Conservation (phyloP, 92 coral and sea anemone genomes). For the Chrysogorgia sp. region DNA sequence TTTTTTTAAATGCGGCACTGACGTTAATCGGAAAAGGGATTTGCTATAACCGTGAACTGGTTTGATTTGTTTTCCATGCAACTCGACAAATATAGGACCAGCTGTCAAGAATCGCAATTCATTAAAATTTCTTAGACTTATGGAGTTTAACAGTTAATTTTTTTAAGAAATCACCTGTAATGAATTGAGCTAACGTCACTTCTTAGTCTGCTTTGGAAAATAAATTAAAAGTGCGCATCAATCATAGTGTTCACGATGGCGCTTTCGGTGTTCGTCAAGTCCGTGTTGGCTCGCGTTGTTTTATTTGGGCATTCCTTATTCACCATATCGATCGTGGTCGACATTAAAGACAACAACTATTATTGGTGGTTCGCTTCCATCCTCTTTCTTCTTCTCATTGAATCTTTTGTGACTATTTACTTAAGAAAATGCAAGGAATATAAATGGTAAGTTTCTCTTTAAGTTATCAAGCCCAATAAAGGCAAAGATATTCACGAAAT, state of each 20-base stretch:
- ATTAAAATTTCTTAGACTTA: slow-evolving; percentile 37
- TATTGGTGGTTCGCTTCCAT: slow-evolving; percentile 79
- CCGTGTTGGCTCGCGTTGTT: slow-evolving; percentile 76
- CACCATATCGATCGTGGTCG: slow-evolving; percentile 83
- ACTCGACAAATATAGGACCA: not conserved
- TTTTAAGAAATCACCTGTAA: slow-evolving; percentile 14
- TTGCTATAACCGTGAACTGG: not conserved
- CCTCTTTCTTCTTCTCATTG: slow-evolving; percentile 68
- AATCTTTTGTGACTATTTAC: slow-evolving; percentile 71
- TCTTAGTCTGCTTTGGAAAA: not conserved
- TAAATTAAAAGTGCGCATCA: not conserved
- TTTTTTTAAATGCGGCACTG: no score
- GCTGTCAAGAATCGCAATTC: slow-evolving; percentile 23
- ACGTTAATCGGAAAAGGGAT: no score
- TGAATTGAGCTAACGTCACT: slow-evolving; percentile 3
- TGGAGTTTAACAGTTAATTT: slow-evolving; percentile 17
- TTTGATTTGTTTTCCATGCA: not conserved
- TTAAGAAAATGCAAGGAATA: slow-evolving; percentile 78
- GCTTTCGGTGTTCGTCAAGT: slow-evolving; percentile 71
- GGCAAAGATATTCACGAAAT: not conserved
- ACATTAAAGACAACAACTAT: slow-evolving; percentile 51
- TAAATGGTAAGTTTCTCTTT: slow-evolving; percentile 75
- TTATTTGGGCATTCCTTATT: slow-evolving; percentile 77
- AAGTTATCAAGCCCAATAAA: not conserved
- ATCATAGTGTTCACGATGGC: slow-evolving; percentile 11